These are phyloP conservation scores for Hippocampus kuda DNA, from an alignment of 2,797 vertebrate genomes.

Conservation along the genomic window DNA sequence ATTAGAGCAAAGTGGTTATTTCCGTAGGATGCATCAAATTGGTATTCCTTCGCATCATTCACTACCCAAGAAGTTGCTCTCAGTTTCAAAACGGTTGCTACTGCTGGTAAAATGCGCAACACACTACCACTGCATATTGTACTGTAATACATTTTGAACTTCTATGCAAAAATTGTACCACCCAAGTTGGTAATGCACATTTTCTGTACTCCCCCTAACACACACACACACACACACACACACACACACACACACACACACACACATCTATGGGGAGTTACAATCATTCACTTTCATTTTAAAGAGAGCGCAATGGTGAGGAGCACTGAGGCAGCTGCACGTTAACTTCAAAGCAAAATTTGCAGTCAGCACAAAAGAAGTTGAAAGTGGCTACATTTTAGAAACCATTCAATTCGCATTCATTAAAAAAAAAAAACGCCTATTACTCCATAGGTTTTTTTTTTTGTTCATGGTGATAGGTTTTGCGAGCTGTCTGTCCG, in stretches of 20 bases:
- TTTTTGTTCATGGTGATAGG: background rate
- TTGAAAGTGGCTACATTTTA: background rate
- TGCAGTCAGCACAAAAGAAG: background rate
- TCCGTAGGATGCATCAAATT: too few relatives aligned
- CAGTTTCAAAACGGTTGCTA: too few relatives aligned
- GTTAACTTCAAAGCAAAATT: background rate
- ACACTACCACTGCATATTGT: too few relatives aligned
- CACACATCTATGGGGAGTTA: background rate
- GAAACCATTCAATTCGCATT: background rate
- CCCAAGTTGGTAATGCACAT: background rate
- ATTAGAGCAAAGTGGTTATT: too few relatives aligned
- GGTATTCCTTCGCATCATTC: too few relatives aligned
- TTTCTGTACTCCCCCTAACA: background rate
- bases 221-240: background rate
- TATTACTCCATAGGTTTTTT: background rate
- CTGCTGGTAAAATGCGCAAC: too few relatives aligned
- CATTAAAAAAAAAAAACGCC: background rate
- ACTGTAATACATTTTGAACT: background rate
- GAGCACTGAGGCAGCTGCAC: background rate
- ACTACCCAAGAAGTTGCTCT: too few relatives aligned
- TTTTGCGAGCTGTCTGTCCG: background rate
- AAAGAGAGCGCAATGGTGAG: background rate
- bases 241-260: background rate
- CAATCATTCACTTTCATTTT: constrained; percentile 5
- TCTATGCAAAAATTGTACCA: background rate